Conservation (phyloP, 2,113 vertebrate genomes). For the Cisticola juncidis region DNA sequence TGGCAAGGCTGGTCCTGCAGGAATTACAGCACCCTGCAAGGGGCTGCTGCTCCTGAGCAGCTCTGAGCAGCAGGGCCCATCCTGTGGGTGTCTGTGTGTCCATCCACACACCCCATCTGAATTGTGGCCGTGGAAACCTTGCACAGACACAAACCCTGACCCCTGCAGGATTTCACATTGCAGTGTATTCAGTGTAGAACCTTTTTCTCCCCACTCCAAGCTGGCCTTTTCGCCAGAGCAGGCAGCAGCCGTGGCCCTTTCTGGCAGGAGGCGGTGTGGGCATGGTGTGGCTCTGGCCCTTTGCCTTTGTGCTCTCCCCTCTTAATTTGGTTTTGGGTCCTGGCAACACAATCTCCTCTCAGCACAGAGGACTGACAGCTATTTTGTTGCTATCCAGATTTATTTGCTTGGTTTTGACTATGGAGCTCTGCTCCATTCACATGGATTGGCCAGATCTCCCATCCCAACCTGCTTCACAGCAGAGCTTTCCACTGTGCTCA, state of each 20-base stretch:
- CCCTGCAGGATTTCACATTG: not conserved
- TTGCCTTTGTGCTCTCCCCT: not conserved
- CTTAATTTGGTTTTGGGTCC: not conserved
- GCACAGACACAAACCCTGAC: not conserved
- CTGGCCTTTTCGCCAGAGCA: not conserved
- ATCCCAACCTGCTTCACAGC: not conserved
- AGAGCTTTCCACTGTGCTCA: not conserved
- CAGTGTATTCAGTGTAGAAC: not conserved
- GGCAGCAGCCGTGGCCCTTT: not conserved
- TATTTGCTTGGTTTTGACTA: not conserved
- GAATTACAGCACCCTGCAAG: not conserved
- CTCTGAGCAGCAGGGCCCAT: not conserved
- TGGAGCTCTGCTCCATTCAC: not conserved
- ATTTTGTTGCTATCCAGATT: not conserved
- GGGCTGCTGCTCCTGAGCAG: not conserved
- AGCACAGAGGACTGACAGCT: not conserved
- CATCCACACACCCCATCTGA: not conserved
- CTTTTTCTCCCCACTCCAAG: accelerated
- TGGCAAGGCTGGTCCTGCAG: not conserved
- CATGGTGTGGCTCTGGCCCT: not conserved
- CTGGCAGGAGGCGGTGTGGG: not conserved
- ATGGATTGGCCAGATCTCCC: not conserved
- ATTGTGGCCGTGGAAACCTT: not conserved
- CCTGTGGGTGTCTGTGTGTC: no score
- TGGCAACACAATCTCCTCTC: not conserved